These are phyloP conservation scores for Sinotaia quadrata DNA, from an alignment of 2,888 invertebrate species.

Conservation along the genomic window DNA sequence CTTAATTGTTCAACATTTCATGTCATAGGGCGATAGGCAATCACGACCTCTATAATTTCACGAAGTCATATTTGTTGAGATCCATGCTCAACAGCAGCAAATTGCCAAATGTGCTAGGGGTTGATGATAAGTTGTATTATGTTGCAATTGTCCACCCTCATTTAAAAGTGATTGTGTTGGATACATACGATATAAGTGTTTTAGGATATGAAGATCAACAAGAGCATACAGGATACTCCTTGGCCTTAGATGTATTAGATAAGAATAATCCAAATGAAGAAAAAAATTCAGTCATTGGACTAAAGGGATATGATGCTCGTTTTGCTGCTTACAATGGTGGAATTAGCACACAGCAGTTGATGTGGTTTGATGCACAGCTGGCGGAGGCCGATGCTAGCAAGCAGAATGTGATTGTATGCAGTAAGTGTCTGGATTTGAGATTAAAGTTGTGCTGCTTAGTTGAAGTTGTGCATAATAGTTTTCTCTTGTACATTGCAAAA, in stretches of 20 bases:
- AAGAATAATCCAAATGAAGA: slow-evolving; percentile 64
- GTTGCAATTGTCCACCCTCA: slow-evolving; percentile 55
- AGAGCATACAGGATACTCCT: slow-evolving; percentile 45
- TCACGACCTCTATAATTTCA: slow-evolving; percentile 72
- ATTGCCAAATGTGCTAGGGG: slow-evolving; percentile 26
- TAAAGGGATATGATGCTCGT: slow-evolving; percentile 55
- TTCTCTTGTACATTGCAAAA: too few species aligned
- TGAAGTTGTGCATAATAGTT: too few species aligned
- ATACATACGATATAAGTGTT: slow-evolving; percentile 70
- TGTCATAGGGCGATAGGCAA: slow-evolving; percentile 71
- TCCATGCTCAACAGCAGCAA: slow-evolving; percentile 48
- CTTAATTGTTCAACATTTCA: slow-evolving; percentile 57
- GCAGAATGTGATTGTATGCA: slow-evolving; percentile 69
- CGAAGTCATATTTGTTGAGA: slow-evolving; percentile 51
- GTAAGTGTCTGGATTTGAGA: slow-evolving; percentile 45
- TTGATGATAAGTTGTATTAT: slow-evolving; percentile 57
- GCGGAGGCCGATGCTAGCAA: slow-evolving; percentile 51
- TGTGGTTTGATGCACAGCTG: slow-evolving; percentile 67
- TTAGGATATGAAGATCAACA: slow-evolving; percentile 56
- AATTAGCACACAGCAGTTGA: slow-evolving; percentile 64
- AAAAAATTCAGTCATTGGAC: slow-evolving; percentile 56
- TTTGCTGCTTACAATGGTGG: slow-evolving; percentile 71
- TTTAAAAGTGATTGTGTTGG: slow-evolving; percentile 65
- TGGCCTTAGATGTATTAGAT: slow-evolving; percentile 51
- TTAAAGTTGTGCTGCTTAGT: background rate